These are phyloP conservation scores for Drosophila fulvimacula DNA, from an alignment of 2,888 invertebrate genomes.

Conservation along the genomic window DNA sequence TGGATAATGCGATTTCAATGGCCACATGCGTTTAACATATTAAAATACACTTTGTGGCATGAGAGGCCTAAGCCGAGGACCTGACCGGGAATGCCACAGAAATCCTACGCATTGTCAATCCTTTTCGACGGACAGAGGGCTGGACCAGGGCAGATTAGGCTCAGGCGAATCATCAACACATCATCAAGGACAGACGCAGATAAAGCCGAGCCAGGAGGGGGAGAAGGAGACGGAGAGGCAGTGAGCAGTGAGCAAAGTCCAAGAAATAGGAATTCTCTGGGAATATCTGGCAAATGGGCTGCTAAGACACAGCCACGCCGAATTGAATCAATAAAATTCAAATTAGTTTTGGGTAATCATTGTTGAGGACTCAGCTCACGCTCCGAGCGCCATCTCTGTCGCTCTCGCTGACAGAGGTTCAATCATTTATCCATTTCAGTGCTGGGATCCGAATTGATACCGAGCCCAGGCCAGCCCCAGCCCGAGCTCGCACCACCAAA, in stretches of 20 bases:
- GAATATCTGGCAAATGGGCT: slow-evolving; percentile 37
- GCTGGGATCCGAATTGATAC: slow-evolving; percentile 56
- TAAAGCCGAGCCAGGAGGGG: slow-evolving; percentile 26
- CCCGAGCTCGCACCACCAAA: slow-evolving; percentile 30
- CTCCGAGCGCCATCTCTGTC: background rate
- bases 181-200: slow-evolving; percentile 60
- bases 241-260: background rate
- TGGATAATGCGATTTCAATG: slow-evolving; percentile 67
- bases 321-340: slow-evolving; percentile 81
- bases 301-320: slow-evolving; percentile 50
- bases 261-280: slow-evolving; percentile 17
- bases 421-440: slow-evolving; percentile 80
- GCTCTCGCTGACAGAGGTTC: slow-evolving; percentile 40
- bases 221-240: background rate
- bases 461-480: background rate
- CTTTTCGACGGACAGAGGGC: slow-evolving; percentile 26
- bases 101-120: slow-evolving; percentile 59
- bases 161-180: slow-evolving; percentile 57
- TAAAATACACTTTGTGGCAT: slow-evolving; percentile 70
- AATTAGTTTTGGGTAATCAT: slow-evolving; percentile 82
- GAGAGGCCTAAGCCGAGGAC: slow-evolving; percentile 22
- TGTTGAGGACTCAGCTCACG: slow-evolving; percentile 26
- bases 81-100: slow-evolving; percentile 7
- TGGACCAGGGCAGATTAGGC: slow-evolving; percentile 43
- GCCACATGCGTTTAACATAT: slow-evolving; percentile 70